Conservation (phyloP, 2,797 vertebrate genomes). For the Acestrorhynchus altus region DNA sequence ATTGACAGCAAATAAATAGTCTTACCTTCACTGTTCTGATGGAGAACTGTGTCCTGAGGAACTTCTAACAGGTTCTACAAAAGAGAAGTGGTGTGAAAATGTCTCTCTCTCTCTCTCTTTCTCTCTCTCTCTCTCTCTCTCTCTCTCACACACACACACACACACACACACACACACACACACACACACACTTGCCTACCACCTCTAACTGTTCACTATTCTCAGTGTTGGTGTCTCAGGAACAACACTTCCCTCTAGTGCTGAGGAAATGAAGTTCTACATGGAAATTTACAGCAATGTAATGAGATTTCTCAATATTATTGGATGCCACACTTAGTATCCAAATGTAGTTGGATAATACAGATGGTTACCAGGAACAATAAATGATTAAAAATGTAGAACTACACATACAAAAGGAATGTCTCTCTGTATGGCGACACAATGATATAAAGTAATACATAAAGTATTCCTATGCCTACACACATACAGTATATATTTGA, state of each 20-base stretch:
- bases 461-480: too few relatives aligned
- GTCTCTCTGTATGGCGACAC: too few relatives aligned
- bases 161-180: too few relatives aligned
- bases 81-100: background rate
- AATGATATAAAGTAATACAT: too few relatives aligned
- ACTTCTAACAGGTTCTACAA: constrained; percentile 1
- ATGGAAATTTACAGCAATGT: background rate
- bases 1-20: background rate
- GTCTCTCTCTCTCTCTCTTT: too few relatives aligned
- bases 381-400: too few relatives aligned
- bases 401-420: too few relatives aligned
- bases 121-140: background rate
- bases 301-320: background rate
- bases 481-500: too few relatives aligned
- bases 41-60: background rate
- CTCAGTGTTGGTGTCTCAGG: background rate
- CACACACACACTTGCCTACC: background rate
- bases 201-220: constrained; percentile 5
- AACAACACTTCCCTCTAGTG: constrained; percentile 32
- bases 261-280: background rate
- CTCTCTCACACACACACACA: too few relatives aligned
- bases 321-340: too few relatives aligned
- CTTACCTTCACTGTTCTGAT: constrained; percentile 1
- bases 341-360: too few relatives aligned
- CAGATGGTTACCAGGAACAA: too few relatives aligned